Conservation (phyloP, 1,140 invertebrate genomes). For the Atta cephalotes region DNA sequence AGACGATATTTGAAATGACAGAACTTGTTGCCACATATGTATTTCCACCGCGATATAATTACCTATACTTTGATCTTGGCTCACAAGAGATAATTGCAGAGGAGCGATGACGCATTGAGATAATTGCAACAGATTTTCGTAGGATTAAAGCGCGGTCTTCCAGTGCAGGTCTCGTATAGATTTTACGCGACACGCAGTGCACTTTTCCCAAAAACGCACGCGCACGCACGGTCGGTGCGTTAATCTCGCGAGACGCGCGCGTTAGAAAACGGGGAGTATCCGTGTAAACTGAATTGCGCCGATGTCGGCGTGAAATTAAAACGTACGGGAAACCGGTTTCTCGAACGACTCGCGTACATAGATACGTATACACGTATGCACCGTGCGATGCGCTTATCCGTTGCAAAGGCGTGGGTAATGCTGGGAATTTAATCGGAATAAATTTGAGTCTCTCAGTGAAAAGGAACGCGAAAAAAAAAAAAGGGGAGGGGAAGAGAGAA, state of each 20-base stretch:
- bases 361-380: constrained; percentile 32
- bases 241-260: constrained; percentile 66
- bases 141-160: not conserved
- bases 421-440: constrained; percentile 74
- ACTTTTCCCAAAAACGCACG: constrained; percentile 63
- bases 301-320: constrained; percentile 86
- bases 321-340: constrained; percentile 85
- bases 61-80: constrained; percentile 20
- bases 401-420: constrained; percentile 54
- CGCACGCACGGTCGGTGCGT: constrained; percentile 47
- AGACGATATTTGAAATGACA: not conserved
- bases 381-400: constrained; percentile 54
- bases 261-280: constrained; percentile 82
- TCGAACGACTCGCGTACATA: constrained; percentile 64
- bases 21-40: constrained; percentile 10
- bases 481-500: not conserved
- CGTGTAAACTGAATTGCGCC: constrained; percentile 85
- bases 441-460: constrained; percentile 36
- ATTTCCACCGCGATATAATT: constrained; percentile 28
- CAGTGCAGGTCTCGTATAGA: not conserved
- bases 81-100: constrained; percentile 16
- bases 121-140: constrained; percentile 4
- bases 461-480: not conserved
- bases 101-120: constrained; percentile 19
- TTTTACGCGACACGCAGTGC: constrained; percentile 58